Base-by-base conservation (phyloP, 2,888 invertebrate species). In the Diadromus collaris region DNA sequence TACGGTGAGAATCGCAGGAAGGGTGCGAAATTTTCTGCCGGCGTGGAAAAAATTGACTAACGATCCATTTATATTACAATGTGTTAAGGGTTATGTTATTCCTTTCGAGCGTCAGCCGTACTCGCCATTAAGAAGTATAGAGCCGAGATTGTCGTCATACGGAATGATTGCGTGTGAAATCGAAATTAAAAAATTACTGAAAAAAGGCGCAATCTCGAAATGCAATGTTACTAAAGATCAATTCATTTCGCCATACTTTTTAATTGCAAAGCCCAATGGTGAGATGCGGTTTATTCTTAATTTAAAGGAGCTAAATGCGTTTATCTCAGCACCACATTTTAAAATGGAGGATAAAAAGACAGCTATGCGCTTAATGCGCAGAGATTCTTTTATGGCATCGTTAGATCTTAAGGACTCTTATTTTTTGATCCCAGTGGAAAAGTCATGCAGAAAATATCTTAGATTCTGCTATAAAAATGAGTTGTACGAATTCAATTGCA, bases 1-100 rank as follows among this genome's bases (percentile, higher is more conserved):
- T 60, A 19, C 67, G 48, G 74, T 70, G 29, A 70, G 80, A 74
- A 70, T 73, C 38, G 80, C 70, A 63, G 75, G 68, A 34, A 44
- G 75, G 29, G 54, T 63, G 32, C 21, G 54, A 41, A 34, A 74
- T 51, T 67, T 74, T 64, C 48, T 68, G 6, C 19, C 70, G 0
- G 29, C 9, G 10, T 76, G 71, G 76, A 27, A 71, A 63, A 61
- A 71, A 77, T 69, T 76, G 38, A 54, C 76, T 13, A 54, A 19
- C 19, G 63, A 76, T 3, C 29, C 61, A 1, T 76, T 63, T 24
- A 77, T 77, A n/a, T 61, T 71, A 44, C 71, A 72, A 77, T 71
- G 65, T 6, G 44, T 67, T 4, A 21, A 67, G 13, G 76, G 71
- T 61, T 72, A 72, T 24, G 13, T 67, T 51, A 77, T 77, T 51